A percentile compares a stretch with the other conserved stretches of the same genome.
Evolutionary conservation across 2,888 invertebrate species (phyloP).

Genomic region (Ophion costatus): DNA sequence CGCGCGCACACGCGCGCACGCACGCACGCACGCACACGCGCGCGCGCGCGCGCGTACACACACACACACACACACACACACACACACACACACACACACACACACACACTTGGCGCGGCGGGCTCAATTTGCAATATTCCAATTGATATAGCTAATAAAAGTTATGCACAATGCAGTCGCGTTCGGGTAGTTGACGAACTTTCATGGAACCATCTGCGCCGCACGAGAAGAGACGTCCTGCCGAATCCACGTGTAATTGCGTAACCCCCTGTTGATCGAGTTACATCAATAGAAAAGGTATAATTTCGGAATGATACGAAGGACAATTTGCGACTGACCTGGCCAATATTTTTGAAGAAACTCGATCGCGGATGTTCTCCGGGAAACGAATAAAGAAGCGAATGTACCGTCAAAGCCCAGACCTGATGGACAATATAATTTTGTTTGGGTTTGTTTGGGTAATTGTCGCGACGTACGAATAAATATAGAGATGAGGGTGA

Average conservation of each 20-base stretch:
- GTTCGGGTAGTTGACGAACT: conserved; percentile 95
- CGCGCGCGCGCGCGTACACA: neutral
- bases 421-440: conserved; percentile 86
- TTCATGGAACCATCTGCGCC: conserved; percentile 99
- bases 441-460: no score
- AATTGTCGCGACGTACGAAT: conserved; percentile 13
- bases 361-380: conserved; percentile 98
- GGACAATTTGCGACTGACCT: conserved; percentile 80
- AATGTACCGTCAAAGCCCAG: conserved; percentile 96
- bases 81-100: conserved; percentile 15
- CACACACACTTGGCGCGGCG: conserved; percentile 1
- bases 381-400: conserved; percentile 93
- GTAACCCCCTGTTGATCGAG: conserved; percentile 89
- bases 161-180: conserved; percentile 87
- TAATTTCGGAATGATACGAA: neutral
- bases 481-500: neutral
- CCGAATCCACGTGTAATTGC: conserved; percentile 95
- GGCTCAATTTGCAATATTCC: neutral
- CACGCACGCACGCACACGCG: no score
- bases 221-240: conserved; percentile 97
- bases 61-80: conserved; percentile 6
- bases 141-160: conserved; percentile 83
- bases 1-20: conserved; percentile 37
- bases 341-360: conserved; percentile 98
- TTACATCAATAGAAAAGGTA: neutral